Conservation (phyloP, 2,888 invertebrate genomes). For the Pomacea canaliculata region DNA sequence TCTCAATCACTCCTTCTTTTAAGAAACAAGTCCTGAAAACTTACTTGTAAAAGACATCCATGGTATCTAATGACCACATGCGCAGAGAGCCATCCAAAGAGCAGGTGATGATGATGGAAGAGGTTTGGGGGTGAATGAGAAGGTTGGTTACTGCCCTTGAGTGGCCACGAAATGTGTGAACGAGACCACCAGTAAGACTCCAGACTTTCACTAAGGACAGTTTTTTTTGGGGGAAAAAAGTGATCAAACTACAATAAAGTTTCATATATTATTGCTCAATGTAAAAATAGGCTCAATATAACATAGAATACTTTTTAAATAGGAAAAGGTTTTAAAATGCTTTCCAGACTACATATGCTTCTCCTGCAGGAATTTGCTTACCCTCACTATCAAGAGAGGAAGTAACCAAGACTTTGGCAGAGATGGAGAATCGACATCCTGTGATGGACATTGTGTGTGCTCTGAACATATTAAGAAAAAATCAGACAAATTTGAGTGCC, state of each 20-base stretch:
- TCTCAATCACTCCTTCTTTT: too few species aligned
- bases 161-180: slow-evolving; percentile 69
- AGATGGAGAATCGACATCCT: slow-evolving; percentile 63
- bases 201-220: slow-evolving; percentile 65
- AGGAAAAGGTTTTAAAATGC: too few species aligned
- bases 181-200: slow-evolving; percentile 64
- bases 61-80: slow-evolving; percentile 68
- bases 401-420: slow-evolving; percentile 61
- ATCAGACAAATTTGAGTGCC: not conserved
- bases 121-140: slow-evolving; percentile 61
- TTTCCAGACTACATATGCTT: too few species aligned
- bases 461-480: slow-evolving; percentile 38
- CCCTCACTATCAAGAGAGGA: slow-evolving; percentile 66
- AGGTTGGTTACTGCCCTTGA: slow-evolving; percentile 65
- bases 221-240: too few species aligned
- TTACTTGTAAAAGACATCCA: slow-evolving; percentile 65
- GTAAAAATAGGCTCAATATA: too few species aligned
- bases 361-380: slow-evolving; percentile 28
- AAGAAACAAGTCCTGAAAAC: not conserved
- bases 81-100: slow-evolving; percentile 67
- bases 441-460: slow-evolving; percentile 68
- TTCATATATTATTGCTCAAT: too few species aligned
- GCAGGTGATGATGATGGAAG: slow-evolving; percentile 62
- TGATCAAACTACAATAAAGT: too few species aligned
- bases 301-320: too few species aligned